These are phyloP conservation scores for Pseudococcus longispinus DNA, from an alignment of 2,888 invertebrate genomes.

Conservation along the genomic window DNA sequence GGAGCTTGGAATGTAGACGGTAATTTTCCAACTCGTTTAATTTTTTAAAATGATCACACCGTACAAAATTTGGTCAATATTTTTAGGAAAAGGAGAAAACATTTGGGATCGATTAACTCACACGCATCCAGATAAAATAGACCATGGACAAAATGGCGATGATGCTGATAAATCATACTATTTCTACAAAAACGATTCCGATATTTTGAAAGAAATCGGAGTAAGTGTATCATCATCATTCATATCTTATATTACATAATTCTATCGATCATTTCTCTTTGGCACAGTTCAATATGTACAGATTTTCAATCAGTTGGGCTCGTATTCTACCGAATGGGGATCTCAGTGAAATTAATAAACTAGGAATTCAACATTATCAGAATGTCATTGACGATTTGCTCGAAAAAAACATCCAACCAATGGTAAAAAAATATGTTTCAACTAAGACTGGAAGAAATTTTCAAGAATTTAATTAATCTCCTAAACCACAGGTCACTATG, in stretches of 20 bases:
- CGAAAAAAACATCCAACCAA: constrained; percentile 63
- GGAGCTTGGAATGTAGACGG: constrained; percentile 66
- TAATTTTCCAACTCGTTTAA: constrained; percentile 58
- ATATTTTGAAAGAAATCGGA: constrained; percentile 63
- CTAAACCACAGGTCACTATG: not conserved
- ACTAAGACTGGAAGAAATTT: no score
- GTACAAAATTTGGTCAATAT: not conserved
- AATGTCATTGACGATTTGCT: constrained; percentile 64
- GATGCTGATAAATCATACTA: constrained; percentile 74
- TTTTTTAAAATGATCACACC: not conserved
- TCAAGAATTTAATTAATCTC: no score
- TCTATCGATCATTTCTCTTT: not conserved
- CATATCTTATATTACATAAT: not conserved
- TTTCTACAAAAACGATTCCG: constrained; percentile 68
- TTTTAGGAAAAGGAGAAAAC: constrained; percentile 70
- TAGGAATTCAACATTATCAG: constrained; percentile 65
- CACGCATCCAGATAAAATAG: constrained; percentile 65
- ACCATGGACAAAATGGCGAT: constrained; percentile 69
- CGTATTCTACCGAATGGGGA: constrained; percentile 64
- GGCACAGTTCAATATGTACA: constrained; percentile 60
- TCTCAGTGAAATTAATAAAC: constrained; percentile 62
- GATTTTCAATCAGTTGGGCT: constrained; percentile 64
- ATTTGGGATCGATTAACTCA: constrained; percentile 75
- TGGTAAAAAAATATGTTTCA: constrained; percentile 59
- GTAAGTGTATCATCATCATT: not conserved